A percentile compares a stretch with the other conserved stretches of the same genome.
phyloP scores from a whole-genome alignment of 2,888 invertebrate species.

The Cephus nigrinus region DNA sequence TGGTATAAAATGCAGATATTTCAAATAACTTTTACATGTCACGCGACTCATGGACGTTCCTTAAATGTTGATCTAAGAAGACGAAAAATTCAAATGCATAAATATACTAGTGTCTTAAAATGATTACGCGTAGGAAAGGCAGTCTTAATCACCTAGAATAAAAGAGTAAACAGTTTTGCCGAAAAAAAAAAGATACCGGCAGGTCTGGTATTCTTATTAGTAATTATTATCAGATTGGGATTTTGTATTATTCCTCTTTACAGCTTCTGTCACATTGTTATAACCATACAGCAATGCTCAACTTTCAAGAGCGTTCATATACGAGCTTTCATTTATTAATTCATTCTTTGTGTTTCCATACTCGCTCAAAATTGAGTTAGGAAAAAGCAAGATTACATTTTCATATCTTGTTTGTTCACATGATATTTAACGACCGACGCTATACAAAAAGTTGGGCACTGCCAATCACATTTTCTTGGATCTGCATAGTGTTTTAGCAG shows the following conservation, averaged over 20 bases:
- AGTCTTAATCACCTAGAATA: constrained; percentile 33
- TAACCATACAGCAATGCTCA: constrained; percentile 45
- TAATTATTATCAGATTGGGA: constrained; percentile 33
- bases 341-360: background rate
- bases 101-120: background rate
- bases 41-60: background rate
- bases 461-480: constrained; percentile 37
- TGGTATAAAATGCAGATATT: constrained; percentile 6
- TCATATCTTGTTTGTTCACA: background rate
- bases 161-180: constrained; percentile 29
- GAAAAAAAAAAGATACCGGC: constrained; percentile 21
- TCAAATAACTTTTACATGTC: background rate
- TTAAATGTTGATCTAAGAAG: background rate
- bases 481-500: constrained; percentile 51
- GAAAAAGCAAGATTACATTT: background rate
- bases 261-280: constrained; percentile 49
- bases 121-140: constrained; percentile 24
- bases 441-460: constrained; percentile 41
- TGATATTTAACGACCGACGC: background rate
- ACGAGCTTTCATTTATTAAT: background rate
- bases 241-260: constrained; percentile 34
- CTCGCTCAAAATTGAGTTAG: background rate
- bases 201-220: constrained; percentile 27
- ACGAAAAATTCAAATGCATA: background rate
- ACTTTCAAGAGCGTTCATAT: constrained; percentile 26